These are phyloP conservation scores for Trochalopteron elliotii DNA, from an alignment of 2,113 vertebrate genomes.

Conservation along the genomic window DNA sequence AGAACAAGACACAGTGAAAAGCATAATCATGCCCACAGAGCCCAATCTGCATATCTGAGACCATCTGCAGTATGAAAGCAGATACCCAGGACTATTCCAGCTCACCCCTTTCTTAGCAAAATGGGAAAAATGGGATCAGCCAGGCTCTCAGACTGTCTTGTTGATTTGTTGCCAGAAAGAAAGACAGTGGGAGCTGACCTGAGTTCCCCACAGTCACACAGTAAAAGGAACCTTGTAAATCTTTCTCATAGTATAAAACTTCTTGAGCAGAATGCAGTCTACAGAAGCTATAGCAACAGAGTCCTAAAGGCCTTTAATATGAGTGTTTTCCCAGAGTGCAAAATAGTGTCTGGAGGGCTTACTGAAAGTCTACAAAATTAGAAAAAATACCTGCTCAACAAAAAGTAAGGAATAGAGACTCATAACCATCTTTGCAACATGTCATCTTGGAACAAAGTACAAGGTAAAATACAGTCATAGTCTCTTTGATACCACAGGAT, in stretches of 20 bases:
- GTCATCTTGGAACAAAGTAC: not conserved
- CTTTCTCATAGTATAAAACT: not conserved
- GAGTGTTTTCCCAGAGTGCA: accelerated
- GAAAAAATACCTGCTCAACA: not conserved
- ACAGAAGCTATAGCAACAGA: not conserved
- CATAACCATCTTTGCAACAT: not conserved
- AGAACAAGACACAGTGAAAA: not conserved
- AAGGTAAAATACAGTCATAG: not conserved
- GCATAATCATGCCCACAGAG: constrained; percentile 1
- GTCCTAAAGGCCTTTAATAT: not conserved
- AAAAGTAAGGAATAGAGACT: not conserved
- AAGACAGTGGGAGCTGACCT: not conserved
- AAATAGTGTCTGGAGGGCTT: not conserved
- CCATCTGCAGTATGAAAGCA: not conserved
- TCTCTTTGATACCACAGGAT: not conserved
- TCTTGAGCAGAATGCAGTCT: not conserved
- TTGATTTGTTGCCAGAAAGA: not conserved
- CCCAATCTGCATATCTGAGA: not conserved
- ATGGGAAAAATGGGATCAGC: not conserved
- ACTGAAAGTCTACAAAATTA: not conserved
- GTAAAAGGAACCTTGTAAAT: not conserved
- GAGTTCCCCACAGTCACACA: not conserved
- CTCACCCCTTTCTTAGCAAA: not conserved
- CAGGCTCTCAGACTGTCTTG: not conserved
- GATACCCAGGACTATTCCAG: not conserved